Conservation (phyloP, 2,797 vertebrate species). For the Agapornis canus region DNA sequence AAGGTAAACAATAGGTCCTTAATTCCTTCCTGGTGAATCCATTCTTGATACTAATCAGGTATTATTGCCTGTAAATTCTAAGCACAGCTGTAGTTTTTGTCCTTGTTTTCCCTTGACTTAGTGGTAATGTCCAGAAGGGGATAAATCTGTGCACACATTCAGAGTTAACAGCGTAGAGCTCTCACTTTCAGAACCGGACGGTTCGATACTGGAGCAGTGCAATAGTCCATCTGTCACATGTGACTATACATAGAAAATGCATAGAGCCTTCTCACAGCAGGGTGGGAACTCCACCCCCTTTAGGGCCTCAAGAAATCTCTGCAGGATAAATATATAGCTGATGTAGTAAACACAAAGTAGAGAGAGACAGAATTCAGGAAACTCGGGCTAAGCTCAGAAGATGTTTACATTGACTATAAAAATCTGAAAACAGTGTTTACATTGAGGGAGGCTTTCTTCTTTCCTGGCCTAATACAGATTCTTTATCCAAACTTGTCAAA, state of each 20-base stretch:
- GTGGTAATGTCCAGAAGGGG: background rate
- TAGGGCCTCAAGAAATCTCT: constrained; percentile 26
- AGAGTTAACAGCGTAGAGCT: background rate
- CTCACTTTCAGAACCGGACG: background rate
- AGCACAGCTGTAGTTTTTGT: background rate
- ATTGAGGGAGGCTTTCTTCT: background rate
- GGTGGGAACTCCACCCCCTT: background rate
- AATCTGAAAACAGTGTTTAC: constrained; percentile 4
- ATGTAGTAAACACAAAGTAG: constrained; percentile 32
- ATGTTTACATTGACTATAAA: constrained; percentile 34
- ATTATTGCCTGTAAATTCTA: background rate
- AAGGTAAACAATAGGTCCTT: background rate
- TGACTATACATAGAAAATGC: background rate
- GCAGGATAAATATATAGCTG: constrained; percentile 38
- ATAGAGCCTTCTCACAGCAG: constrained; percentile 1
- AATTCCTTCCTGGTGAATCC: background rate
- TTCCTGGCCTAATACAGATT: background rate
- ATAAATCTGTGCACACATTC: background rate
- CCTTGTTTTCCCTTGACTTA: background rate
- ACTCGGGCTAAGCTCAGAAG: constrained; percentile 8
- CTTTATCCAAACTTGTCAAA: background rate
- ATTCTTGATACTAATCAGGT: background rate
- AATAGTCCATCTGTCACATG: background rate
- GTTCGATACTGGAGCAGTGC: background rate
- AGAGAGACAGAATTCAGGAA: constrained; percentile 25